Conservation (phyloP, 2,888 invertebrate species). For the Lycocerus yunnanus region DNA sequence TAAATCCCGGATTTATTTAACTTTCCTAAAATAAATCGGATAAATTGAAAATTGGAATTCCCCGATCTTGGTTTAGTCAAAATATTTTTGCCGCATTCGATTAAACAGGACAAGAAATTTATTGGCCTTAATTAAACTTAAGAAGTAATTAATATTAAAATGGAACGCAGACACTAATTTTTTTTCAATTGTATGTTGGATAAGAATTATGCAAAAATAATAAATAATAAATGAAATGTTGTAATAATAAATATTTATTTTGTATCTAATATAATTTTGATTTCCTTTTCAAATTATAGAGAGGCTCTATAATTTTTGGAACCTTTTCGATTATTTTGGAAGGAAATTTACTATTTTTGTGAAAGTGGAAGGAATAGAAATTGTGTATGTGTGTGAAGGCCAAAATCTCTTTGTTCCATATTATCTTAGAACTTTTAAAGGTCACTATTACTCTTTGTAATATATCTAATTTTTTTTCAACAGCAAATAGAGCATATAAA, state of each 20-base stretch:
- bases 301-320: too few relatives aligned
- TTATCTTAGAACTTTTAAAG: neutral
- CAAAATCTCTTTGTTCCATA: neutral
- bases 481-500: neutral
- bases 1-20: too few relatives aligned
- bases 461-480: neutral
- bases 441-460: neutral
- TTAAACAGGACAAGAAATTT: neutral
- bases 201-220: neutral
- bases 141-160: neutral
- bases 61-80: neutral
- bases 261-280: too few relatives aligned
- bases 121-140: neutral
- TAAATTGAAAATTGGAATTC: neutral
- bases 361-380: neutral
- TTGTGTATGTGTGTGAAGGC: neutral
- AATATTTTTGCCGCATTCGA: neutral
- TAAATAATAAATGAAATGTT: too few relatives aligned
- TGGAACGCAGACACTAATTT: neutral
- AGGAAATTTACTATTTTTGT: neutral
- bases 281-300: too few relatives aligned
- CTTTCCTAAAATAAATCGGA: too few relatives aligned
- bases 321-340: neutral
- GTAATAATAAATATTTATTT: too few relatives aligned
- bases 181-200: neutral